These are phyloP conservation scores for Drosophila serrata DNA, from an alignment of 1,140 invertebrate genomes.

Conservation along the genomic window DNA sequence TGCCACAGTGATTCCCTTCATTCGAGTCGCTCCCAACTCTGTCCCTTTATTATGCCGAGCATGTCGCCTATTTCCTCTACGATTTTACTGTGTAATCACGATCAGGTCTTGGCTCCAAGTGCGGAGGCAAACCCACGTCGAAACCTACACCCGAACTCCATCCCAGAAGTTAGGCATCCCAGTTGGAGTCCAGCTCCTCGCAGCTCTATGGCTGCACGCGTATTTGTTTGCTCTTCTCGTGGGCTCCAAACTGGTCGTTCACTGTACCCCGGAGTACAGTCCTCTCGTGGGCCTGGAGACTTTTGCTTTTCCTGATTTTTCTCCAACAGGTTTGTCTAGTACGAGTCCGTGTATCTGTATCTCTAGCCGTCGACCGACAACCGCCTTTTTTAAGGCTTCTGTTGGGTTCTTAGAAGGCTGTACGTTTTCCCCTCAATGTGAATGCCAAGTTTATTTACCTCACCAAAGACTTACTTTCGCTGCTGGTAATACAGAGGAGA, in stretches of 20 bases:
- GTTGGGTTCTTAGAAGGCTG: conserved; percentile 73
- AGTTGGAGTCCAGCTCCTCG: conserved; percentile 21
- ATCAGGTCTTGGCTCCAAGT: conserved; percentile 41
- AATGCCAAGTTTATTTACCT: conserved; percentile 70
- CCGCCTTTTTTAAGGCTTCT: conserved; percentile 46
- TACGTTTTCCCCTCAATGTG: conserved; percentile 69
- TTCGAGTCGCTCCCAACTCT: conserved; percentile 23
- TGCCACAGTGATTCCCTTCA: conserved; percentile 5
- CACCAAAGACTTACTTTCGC: conserved; percentile 25
- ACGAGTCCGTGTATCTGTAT: conserved; percentile 49
- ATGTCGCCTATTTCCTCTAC: conserved; percentile 68
- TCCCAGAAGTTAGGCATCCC: conserved; percentile 21
- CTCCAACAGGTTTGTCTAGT: conserved; percentile 81
- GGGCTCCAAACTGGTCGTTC: conserved; percentile 78
- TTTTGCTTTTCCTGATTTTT: conserved; percentile 75
- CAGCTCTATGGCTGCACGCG: conserved; percentile 73
- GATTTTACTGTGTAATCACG: conserved; percentile 70
- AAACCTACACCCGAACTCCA: conserved; percentile 1
- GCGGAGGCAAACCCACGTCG: not conserved
- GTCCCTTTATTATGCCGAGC: conserved; percentile 74
- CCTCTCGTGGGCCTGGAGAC: conserved; percentile 38
- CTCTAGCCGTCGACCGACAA: conserved; percentile 1
- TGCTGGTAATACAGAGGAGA: not conserved
- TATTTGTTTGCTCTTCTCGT: conserved; percentile 77
- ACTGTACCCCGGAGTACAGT: conserved; percentile 64